Percentiles rank a stretch among this genome's conserved stretches.
Conservation (phyloP, 1,140 invertebrate species). For the Penaeus japonicus region DNA sequence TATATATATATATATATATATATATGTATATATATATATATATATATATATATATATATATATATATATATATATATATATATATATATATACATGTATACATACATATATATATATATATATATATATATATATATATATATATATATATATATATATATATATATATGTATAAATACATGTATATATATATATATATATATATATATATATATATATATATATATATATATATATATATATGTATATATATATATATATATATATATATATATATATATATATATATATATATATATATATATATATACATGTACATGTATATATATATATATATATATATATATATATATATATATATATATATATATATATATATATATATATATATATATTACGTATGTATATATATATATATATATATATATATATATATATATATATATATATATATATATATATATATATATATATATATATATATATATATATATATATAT, state of each 20-base stretch:
- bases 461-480: background rate
- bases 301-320: too few species aligned
- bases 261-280: too few species aligned
- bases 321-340: too few species aligned
- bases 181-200: background rate
- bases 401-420: background rate
- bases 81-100: background rate
- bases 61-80: background rate
- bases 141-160: background rate
- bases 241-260: background rate
- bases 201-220: background rate
- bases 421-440: background rate
- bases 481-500: background rate
- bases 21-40: background rate
- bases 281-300: too few species aligned
- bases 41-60: background rate
- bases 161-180: background rate
- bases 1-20: background rate
- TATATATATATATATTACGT: background rate
- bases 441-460: background rate
- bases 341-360: too few species aligned
- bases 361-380: background rate
- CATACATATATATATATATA: background rate
- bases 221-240: background rate
- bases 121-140: background rate